Percentiles rank a stretch among this genome's conserved stretches.
These are phyloP conservation scores for Drosophila nigricruria DNA, from an alignment of 2,888 invertebrate genomes.

Conservation along the genomic window DNA sequence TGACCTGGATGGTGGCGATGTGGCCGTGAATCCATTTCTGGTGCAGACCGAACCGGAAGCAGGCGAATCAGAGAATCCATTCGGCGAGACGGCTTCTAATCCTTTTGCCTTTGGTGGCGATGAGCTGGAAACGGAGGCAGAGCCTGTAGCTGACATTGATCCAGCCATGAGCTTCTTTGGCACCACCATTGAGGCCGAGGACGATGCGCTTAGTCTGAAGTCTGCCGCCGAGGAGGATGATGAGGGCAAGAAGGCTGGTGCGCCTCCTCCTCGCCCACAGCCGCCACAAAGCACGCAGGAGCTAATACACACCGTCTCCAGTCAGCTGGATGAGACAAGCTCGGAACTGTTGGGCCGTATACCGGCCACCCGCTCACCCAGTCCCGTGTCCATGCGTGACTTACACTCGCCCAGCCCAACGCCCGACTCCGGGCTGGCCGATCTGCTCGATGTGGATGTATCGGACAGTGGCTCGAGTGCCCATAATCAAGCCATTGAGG, in stretches of 20 bases:
- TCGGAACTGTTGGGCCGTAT: conserved; percentile 93
- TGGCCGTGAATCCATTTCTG: conserved; percentile 89
- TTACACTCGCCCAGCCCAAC: conserved; percentile 94
- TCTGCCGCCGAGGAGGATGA: conserved; percentile 81
- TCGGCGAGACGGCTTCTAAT: conserved; percentile 87
- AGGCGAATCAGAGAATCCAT: conserved; percentile 89
- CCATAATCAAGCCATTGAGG: conserved; percentile 78
- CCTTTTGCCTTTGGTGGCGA: conserved; percentile 88
- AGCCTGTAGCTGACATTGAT: conserved; percentile 81
- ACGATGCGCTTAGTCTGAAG: conserved; percentile 82
- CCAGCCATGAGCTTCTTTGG: conserved; percentile 85
- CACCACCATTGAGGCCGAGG: conserved; percentile 85
- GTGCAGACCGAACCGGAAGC: conserved; percentile 85
- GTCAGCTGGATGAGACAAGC: conserved; percentile 95
- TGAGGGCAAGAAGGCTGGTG: conserved; percentile 68
- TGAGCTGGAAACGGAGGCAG: conserved; percentile 73
- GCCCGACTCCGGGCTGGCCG: conserved; percentile 88
- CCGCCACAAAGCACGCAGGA: conserved; percentile 92
- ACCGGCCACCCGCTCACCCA: conserved; percentile 94
- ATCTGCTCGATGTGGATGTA: conserved; percentile 90
- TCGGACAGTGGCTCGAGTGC: conserved; percentile 85
- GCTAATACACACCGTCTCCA: conserved; percentile 93
- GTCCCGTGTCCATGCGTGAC: conserved; percentile 93
- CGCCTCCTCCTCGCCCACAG: conserved; percentile 86
- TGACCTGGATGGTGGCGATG: conserved; percentile 87